A percentile compares a stretch with the other conserved stretches of the same genome.
Evolutionary conservation across 2,888 invertebrate genomes (phyloP).

Genomic region (Deroplatys truncata): DNA sequence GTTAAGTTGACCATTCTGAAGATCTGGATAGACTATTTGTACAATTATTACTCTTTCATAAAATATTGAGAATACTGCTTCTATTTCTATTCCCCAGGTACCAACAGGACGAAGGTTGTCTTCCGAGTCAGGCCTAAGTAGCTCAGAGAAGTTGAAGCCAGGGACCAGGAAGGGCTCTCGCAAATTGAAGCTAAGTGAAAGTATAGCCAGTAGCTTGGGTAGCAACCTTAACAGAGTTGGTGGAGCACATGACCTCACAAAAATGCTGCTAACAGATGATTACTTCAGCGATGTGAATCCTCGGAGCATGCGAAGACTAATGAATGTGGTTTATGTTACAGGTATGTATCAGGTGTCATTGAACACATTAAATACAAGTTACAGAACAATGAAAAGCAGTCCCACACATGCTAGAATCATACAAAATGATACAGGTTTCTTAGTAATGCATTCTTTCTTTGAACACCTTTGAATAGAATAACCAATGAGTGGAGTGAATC

Average conservation of each 20-base stretch:
- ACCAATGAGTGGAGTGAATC: too few species aligned
- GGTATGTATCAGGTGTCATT: constrained; percentile 49
- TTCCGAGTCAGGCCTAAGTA: constrained; percentile 75
- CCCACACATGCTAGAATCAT: too few species aligned
- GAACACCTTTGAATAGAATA: too few species aligned
- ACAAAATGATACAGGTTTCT: too few species aligned
- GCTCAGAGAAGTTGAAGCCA: constrained; percentile 70
- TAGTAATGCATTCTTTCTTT: too few species aligned
- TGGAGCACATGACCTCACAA: constrained; percentile 69
- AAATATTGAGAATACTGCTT: neutral
- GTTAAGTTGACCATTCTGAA: too few species aligned
- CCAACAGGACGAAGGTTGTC: constrained; percentile 58
- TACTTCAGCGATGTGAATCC: constrained; percentile 99
- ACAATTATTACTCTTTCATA: neutral
- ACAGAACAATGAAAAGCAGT: constrained; percentile 64
- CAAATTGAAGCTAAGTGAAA: constrained; percentile 78
- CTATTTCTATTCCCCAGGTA: neutral
- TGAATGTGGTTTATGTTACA: constrained; percentile 96
- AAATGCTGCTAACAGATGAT: constrained; percentile 91
- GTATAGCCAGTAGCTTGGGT: constrained; percentile 86
- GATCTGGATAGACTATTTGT: too few species aligned
- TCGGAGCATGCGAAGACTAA: constrained; percentile 88
- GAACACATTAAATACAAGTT: constrained; percentile 66
- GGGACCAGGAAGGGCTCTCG: constrained; percentile 57
- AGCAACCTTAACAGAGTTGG: constrained; percentile 77